Evolutionary conservation across 1,140 invertebrate species (phyloP), one percentile per base, ranked within the genome.

Genomic region (Odontomachus brunneus): DNA sequence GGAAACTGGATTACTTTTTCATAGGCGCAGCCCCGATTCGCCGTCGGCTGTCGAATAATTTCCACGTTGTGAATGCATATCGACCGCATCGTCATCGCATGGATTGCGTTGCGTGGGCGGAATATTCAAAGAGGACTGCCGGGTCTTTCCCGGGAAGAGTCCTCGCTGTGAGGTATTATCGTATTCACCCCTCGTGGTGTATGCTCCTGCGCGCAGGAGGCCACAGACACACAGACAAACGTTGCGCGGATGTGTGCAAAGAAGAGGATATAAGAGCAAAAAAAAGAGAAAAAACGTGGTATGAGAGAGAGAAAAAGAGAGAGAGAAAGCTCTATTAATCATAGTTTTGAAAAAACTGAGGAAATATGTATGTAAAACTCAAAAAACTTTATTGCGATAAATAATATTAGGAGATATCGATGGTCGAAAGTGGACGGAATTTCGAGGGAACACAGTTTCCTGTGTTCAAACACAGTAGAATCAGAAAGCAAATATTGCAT

Each of bases 101-200:
- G 76, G 75, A 87, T 88, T 84, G 76, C 85, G 22, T 76, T 53
- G 59, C 83, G 82, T 84, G 82, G 76, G 17, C 19, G 76, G 82
- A 82, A 88, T 82, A 76, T 72, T 72, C 72, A 67, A 82, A 87
- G 85, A 84, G 82, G 26, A 87, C 73, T 72, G 44, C 24, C 66
- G 17, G 33, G 48, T 55, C 14, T 19, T 74, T 29, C 57, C n/a
- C 53, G 29, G 38, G 49, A 74, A 75, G 33, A 67, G 51, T 76
- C n/a, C n/a, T 65, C 19, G 44, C 19, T 53, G 11, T 9, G n/a
- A 12, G 33, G 73, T 62, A 69, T 85, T 44, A 76, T 71, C 49
- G 84, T 51, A 53, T 62, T 44, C 80, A 29, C 69, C 53, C 19
- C 62, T 67, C 55, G 44, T 60, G 38, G 29, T 55, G 51, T 57